A percentile compares a stretch with the other conserved stretches of the same genome.
Conservation (phyloP, 2,797 vertebrate species). For the Amniataba percoides region DNA sequence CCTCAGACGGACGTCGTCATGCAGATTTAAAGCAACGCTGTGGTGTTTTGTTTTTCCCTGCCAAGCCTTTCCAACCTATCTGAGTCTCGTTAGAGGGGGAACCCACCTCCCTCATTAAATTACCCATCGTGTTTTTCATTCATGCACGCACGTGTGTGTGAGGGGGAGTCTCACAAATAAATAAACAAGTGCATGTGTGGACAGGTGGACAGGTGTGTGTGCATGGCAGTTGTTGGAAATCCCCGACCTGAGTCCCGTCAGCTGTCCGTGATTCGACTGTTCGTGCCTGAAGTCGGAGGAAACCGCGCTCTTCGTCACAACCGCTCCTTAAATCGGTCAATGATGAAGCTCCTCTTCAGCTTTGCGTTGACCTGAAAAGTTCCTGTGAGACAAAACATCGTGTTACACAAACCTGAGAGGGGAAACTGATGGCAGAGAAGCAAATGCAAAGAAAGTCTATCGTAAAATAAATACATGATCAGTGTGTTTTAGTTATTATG, state of each 20-base stretch:
- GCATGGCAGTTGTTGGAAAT: constrained; percentile 53
- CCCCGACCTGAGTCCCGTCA: constrained; percentile 54
- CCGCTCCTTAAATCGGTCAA: background rate
- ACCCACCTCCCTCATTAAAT: constrained; percentile 38
- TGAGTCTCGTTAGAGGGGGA: constrained; percentile 34
- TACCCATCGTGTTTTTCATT: constrained; percentile 29
- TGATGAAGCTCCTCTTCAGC: background rate
- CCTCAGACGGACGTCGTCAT: constrained; percentile 2
- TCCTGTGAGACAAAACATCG: background rate
- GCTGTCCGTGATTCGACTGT: constrained; percentile 33
- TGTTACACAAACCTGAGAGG: background rate
- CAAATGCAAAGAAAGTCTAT: background rate
- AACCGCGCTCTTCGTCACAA: constrained; percentile 9
- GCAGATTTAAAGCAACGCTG: constrained; percentile 38
- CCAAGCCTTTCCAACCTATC: constrained; percentile 39
- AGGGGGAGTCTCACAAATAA: constrained; percentile 1
- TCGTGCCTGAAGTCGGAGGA: constrained; percentile 26
- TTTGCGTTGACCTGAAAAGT: background rate
- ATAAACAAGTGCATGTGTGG: constrained; percentile 11
- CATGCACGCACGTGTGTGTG: background rate
- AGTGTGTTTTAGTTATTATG: background rate
- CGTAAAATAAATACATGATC: background rate
- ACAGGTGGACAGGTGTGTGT: constrained; percentile 54
- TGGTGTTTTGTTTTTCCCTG: constrained; percentile 31
- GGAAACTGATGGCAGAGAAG: no score